Evolutionary conservation across 2,113 vertebrate genomes (phyloP).

Genomic region (Mola mola): DNA sequence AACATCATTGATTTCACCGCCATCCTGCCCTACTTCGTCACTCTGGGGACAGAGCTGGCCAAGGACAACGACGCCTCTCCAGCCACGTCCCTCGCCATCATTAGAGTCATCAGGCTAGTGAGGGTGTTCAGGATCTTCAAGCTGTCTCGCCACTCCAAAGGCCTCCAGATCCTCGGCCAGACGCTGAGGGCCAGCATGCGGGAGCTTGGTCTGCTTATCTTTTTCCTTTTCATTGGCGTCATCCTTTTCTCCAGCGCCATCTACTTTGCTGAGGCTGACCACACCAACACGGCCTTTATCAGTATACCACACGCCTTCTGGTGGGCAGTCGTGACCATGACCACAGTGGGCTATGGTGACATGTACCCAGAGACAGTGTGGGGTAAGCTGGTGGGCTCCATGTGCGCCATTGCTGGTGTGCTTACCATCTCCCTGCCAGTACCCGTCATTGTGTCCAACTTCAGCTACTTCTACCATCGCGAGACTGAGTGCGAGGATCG

Average conservation of each 20-base stretch:
- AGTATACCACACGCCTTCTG: slow-evolving; percentile 92
- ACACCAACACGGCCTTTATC: slow-evolving; percentile 82
- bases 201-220: slow-evolving; percentile 89
- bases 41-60: slow-evolving; percentile 84
- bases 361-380: slow-evolving; percentile 88
- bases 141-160: slow-evolving; percentile 89
- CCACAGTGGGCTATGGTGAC: slow-evolving; percentile 91
- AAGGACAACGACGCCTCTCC: slow-evolving; percentile 67
- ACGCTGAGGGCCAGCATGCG: slow-evolving; percentile 90
- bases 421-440: slow-evolving; percentile 89
- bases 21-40: slow-evolving; percentile 90
- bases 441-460: slow-evolving; percentile 82
- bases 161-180: slow-evolving; percentile 90
- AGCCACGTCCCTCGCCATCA: slow-evolving; percentile 84
- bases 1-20: slow-evolving; percentile 90
- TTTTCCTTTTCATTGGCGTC: slow-evolving; percentile 87
- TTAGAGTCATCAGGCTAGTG: slow-evolving; percentile 88
- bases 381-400: slow-evolving; percentile 90
- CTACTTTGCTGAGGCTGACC: slow-evolving; percentile 90
- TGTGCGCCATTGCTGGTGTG: slow-evolving; percentile 91
- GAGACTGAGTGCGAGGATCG: slow-evolving; percentile 82
- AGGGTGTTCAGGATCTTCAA: slow-evolving; percentile 90
- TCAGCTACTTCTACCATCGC: slow-evolving; percentile 82
- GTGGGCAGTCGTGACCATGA: slow-evolving; percentile 94
- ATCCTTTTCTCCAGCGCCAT: slow-evolving; percentile 89